A percentile compares a stretch with the other conserved stretches of the same genome.
Conservation (phyloP, 2,113 vertebrate genomes). For the Equus przewalskii region DNA sequence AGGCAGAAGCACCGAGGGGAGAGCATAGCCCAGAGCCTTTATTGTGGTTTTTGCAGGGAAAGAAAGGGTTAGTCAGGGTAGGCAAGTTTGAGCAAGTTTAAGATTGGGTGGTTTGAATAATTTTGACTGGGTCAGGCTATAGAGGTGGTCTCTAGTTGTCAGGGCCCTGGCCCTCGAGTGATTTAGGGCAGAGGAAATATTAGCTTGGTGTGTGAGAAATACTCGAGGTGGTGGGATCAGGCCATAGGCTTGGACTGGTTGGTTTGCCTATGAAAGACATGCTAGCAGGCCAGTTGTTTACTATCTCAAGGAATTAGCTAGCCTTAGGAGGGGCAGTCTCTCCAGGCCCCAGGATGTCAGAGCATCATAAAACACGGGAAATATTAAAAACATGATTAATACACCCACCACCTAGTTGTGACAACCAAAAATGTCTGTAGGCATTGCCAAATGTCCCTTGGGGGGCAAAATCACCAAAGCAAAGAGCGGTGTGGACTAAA, state of each 20-base stretch:
- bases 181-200: neutral
- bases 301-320: neutral
- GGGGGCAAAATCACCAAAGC: neutral
- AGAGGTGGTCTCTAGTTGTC: neutral
- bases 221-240: too few species aligned
- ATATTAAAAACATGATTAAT: neutral
- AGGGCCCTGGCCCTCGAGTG: neutral
- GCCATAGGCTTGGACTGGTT: neutral
- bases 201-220: neutral
- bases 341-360: neutral
- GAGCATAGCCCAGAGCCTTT: neutral
- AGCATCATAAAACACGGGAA: neutral
- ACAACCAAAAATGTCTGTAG: neutral
- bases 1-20: neutral
- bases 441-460: neutral
- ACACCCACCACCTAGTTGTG: neutral
- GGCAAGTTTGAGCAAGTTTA: neutral
- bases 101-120: neutral
- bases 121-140: neutral
- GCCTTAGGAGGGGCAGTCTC: neutral
- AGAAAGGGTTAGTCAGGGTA: neutral
- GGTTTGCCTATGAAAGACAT: neutral
- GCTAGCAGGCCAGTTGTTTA: neutral
- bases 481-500: neutral
- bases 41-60: neutral